Conservation (phyloP, 2,888 invertebrate species). For the Xanthorhoe spadicearia region DNA sequence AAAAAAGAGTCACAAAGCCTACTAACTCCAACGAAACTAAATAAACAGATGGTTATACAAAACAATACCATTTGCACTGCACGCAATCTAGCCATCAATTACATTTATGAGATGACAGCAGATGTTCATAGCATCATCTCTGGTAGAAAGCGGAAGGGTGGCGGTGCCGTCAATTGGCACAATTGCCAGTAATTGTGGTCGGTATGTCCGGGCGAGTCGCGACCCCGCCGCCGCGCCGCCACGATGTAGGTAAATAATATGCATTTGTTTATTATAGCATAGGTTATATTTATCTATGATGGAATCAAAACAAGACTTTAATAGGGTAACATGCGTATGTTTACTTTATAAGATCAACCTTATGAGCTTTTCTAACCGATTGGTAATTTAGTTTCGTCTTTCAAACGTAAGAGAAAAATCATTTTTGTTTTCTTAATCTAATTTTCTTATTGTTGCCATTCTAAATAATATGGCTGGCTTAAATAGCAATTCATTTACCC, state of each 20-base stretch:
- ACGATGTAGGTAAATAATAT: slow-evolving; percentile 11
- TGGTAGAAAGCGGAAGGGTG: slow-evolving; percentile 82
- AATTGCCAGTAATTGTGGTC: slow-evolving; percentile 83
- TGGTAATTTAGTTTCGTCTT: too few relatives aligned
- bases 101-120: slow-evolving; percentile 54
- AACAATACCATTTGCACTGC: slow-evolving; percentile 29
- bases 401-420: too few relatives aligned
- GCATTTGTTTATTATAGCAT: not conserved
- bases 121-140: slow-evolving; percentile 65
- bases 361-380: too few relatives aligned
- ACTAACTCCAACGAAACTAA: too few relatives aligned
- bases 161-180: slow-evolving; percentile 80
- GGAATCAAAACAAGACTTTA: not conserved
- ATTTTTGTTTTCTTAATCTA: too few relatives aligned
- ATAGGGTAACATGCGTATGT: too few relatives aligned
- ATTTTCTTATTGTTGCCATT: too few relatives aligned
- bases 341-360: too few relatives aligned
- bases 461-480: too few relatives aligned
- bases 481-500: too few relatives aligned
- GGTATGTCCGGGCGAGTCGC: slow-evolving; percentile 78
- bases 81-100: slow-evolving; percentile 45
- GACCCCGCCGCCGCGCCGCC: slow-evolving; percentile 36
- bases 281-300: not conserved
- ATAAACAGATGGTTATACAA: slow-evolving; percentile 6
- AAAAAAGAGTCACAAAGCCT: too few relatives aligned